phyloP scores from a whole-genome alignment of 2,797 vertebrate species.

The Pantherophis vulpinus region DNA sequence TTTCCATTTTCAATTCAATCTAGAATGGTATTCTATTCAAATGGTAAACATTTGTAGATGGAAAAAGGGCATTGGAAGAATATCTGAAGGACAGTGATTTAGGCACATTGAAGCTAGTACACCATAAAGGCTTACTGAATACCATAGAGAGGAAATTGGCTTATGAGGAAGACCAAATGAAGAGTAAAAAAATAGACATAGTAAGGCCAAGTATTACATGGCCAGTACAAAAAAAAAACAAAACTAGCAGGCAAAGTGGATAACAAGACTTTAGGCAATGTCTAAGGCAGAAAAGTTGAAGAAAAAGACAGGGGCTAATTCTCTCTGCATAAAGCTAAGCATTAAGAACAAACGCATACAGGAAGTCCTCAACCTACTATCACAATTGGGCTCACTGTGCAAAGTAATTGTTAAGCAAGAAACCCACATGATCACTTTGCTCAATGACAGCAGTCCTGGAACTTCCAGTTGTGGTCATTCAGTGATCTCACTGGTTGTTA shows the following conservation, averaged over 20 bases:
- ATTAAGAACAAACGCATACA: background rate
- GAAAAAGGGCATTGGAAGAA: no score
- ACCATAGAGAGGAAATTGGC: background rate
- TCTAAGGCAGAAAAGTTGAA: background rate
- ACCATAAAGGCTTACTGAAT: no score
- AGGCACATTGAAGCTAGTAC: no score
- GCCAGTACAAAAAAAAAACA: background rate
- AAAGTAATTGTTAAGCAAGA: background rate
- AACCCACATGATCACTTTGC: background rate
- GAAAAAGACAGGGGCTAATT: background rate
- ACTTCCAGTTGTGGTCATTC: background rate
- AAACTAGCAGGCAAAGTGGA: background rate
- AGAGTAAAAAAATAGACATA: background rate
- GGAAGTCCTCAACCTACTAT: background rate
- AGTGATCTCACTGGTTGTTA: background rate
- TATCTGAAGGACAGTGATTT: no score
- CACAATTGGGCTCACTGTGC: background rate
- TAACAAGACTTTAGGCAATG: background rate
- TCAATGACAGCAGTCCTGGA: background rate
- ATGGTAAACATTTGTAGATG: no score
- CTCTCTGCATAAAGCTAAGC: background rate
- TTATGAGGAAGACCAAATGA: no score
- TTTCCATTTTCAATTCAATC: no score
- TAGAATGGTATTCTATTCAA: no score
- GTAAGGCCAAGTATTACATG: background rate